Evolutionary conservation across 2,888 invertebrate genomes (phyloP), one percentile per base, ranked within the genome.

Genomic region (Pharmacophagus antenor): DNA sequence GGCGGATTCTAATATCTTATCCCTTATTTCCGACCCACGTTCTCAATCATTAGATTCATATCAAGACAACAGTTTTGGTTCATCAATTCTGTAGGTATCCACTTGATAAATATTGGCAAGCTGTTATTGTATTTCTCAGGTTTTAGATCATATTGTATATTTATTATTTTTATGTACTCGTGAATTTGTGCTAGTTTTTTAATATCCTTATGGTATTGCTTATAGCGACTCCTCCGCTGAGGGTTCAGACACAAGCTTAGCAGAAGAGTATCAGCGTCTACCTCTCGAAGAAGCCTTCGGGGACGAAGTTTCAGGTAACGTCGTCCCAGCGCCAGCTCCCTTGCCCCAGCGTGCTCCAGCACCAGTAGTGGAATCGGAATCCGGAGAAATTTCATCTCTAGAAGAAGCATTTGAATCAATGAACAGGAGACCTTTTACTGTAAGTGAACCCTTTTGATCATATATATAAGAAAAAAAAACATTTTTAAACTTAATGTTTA

Each of bases 331-430:
- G 64, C 93, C 85, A 61, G 92, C 79, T 64, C 88, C 88, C 1
- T 65, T 86, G 17, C 82, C 84, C 0, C 86, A 84, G 21, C 67
- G 85, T 2, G 80, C 84, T 0, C 85, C 85, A 0, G 86, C 86
- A 1, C 88, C 87, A 0, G 84, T 85, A 0, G 69, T 74, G 6
- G 87, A 85, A 61, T 70, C 79, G 0, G 83, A 85, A 0, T 64
- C 74, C 1, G 88, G 88, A 46, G 82, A 82, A 41, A 80, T 84
- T 73, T 82, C 86, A 2, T 80, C 85, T 37, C 81, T 85, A 0
- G 89, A 89, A 57, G 91, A 91, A 46, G 70, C 91, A 15, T 88
- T 89, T 1, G 88, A 91, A 63, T 88, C 90, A 1, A 65, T 91
- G 6, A 80, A 88, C 15, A 85, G 88, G 59, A 82, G 85, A 61